A percentile compares a stretch with the other conserved stretches of the same genome.
Conservation (phyloP, 2,888 invertebrate genomes). For the Clepsis dumicolana region DNA sequence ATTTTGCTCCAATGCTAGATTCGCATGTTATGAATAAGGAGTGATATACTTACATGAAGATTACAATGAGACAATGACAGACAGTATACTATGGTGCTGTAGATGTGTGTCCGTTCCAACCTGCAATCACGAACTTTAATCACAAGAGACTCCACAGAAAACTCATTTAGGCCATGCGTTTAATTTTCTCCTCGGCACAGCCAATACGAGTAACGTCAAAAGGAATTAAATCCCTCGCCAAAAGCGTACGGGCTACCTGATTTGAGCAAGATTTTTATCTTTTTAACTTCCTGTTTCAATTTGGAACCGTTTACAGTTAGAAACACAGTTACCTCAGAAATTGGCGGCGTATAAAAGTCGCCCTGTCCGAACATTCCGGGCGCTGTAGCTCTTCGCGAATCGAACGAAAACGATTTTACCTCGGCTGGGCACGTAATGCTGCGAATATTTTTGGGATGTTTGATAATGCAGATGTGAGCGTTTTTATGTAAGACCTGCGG, state of each 20-base stretch:
- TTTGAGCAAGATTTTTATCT: background rate
- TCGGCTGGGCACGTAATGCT: background rate
- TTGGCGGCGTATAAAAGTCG: slow-evolving; percentile 2
- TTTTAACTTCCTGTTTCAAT: slow-evolving; percentile 17
- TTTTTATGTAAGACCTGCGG: too few species aligned
- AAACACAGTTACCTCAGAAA: slow-evolving; percentile 8
- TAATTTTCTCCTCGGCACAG: background rate
- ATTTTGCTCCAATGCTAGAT: too few species aligned
- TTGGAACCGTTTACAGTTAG: slow-evolving; percentile 20
- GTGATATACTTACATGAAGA: too few species aligned
- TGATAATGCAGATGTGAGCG: background rate
- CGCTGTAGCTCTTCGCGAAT: background rate
- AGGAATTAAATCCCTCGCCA: background rate
- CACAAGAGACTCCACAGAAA: background rate
- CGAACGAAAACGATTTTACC: slow-evolving; percentile 10
- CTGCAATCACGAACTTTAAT: too few species aligned
- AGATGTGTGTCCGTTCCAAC: too few species aligned
- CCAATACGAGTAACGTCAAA: background rate
- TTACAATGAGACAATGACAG: too few species aligned
- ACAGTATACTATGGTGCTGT: too few species aligned
- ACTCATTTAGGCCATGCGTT: background rate
- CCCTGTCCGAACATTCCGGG: slow-evolving; percentile 3
- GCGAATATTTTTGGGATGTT: background rate
- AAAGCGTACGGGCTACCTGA: background rate
- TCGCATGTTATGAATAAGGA: too few species aligned